Percentiles rank a stretch among this genome's conserved stretches.
Evolutionary conservation across 2,797 vertebrate genomes (phyloP).

Genomic region (Cossypha dichroa): DNA sequence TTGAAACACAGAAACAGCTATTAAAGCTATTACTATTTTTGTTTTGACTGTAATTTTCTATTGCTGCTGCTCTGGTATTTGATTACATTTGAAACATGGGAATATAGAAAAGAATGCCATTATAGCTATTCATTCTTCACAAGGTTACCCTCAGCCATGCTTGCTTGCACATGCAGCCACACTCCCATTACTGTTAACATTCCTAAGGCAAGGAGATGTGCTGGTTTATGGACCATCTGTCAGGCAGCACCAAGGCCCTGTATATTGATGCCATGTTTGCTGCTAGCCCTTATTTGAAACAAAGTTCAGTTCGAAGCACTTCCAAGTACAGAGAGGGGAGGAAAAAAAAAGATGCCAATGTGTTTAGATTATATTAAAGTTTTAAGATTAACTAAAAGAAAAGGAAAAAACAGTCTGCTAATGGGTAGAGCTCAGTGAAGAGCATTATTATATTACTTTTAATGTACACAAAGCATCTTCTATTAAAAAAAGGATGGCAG

Average conservation of each 20-base stretch:
- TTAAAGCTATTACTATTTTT: not conserved
- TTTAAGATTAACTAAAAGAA: conserved; percentile 77
- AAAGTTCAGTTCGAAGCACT: conserved; percentile 58
- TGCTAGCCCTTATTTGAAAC: conserved; percentile 10
- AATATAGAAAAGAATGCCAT: not conserved
- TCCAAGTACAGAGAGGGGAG: conserved; percentile 2
- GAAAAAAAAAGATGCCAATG: conserved; percentile 67
- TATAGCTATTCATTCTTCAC: not conserved
- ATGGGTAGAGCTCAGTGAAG: conserved; percentile 67
- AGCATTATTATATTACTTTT: conserved; percentile 77
- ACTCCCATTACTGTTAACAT: not conserved
- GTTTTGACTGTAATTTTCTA: not conserved
- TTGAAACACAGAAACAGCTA: not conserved
- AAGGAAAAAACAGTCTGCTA: conserved; percentile 59
- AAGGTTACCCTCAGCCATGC: not conserved
- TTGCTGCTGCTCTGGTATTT: not conserved
- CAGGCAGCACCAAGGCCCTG: not conserved
- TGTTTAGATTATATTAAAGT: conserved; percentile 76
- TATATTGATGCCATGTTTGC: not conserved
- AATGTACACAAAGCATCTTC: conserved; percentile 77
- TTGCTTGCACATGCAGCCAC: not conserved
- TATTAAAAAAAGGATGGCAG: conserved; percentile 75
- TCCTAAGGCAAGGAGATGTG: not conserved
- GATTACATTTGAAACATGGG: not conserved
- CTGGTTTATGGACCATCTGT: not conserved